These are phyloP conservation scores for Eira barbara DNA, from an alignment of 2,113 vertebrate genomes.

Conservation along the genomic window DNA sequence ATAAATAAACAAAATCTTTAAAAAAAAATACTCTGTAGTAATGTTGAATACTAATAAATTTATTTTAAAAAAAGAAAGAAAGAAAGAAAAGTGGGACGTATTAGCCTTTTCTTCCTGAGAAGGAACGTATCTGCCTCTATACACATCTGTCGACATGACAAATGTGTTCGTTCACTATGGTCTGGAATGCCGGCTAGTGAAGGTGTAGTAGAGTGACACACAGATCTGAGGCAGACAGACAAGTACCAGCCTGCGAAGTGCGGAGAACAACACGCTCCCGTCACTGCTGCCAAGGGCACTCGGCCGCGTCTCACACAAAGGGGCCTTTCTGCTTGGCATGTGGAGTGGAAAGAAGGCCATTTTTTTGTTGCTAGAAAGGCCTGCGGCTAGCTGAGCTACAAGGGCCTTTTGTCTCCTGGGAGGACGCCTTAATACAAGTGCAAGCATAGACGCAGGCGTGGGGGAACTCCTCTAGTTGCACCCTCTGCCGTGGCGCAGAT, in stretches of 20 bases:
- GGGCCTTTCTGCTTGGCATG: slow-evolving; percentile 23
- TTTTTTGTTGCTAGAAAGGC: slow-evolving; percentile 55
- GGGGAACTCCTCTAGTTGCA: neutral
- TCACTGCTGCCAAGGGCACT: slow-evolving; percentile 17
- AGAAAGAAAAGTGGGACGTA: neutral
- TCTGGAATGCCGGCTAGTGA: neutral
- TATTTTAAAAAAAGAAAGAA: too few relatives aligned
- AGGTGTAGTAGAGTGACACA: neutral
- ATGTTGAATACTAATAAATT: too few relatives aligned
- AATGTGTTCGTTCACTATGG: neutral
- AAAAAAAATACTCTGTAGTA: too few relatives aligned
- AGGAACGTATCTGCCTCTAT: neutral
- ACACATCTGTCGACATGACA: neutral
- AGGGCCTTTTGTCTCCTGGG: slow-evolving; percentile 56
- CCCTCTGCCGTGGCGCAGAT: neutral
- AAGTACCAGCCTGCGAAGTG: slow-evolving; percentile 53
- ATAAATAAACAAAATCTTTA: too few relatives aligned
- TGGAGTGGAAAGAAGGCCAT: slow-evolving; percentile 36
- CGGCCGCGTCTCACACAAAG: slow-evolving; percentile 26
- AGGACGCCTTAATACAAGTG: slow-evolving; percentile 34
- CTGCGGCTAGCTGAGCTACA: slow-evolving; percentile 55
- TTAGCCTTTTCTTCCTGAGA: slow-evolving; percentile 18
- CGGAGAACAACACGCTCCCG: slow-evolving; percentile 30
- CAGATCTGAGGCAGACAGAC: slow-evolving; percentile 42
- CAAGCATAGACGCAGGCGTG: slow-evolving; percentile 4